Evolutionary conservation across 2,888 invertebrate species (phyloP).

Genomic region (Orthosia cruda): DNA sequence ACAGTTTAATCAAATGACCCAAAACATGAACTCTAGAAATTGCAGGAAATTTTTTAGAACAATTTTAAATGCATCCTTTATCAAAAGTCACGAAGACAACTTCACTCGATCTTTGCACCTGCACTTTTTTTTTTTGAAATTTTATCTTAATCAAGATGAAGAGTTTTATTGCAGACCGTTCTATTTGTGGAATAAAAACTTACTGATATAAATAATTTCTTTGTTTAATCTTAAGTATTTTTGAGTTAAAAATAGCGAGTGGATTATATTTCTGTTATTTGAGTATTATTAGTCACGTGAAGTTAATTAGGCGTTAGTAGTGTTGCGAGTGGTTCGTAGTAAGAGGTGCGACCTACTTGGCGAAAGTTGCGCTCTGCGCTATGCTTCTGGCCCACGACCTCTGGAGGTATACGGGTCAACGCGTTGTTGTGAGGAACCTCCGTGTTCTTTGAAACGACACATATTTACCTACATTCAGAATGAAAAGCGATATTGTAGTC

Average conservation of each 20-base stretch:
- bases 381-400: constrained; percentile 83
- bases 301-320: constrained; percentile 50
- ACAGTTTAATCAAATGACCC: constrained; percentile 36
- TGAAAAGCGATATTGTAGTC: neutral
- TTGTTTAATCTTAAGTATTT: constrained; percentile 12
- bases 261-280: constrained; percentile 11
- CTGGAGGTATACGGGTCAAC: constrained; percentile 80
- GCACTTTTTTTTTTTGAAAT: constrained; percentile 25
- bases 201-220: constrained; percentile 14
- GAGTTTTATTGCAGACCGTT: constrained; percentile 26
- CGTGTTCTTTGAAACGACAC: constrained; percentile 73
- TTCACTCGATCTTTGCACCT: constrained; percentile 12
- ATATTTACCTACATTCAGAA: constrained; percentile 56
- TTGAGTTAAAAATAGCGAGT: neutral
- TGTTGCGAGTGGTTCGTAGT: constrained; percentile 64
- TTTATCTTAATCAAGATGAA: constrained; percentile 23
- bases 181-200: constrained; percentile 37
- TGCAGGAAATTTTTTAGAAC: constrained; percentile 4
- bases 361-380: constrained; percentile 72
- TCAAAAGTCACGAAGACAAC: constrained; percentile 22
- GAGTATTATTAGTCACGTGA: constrained; percentile 22
- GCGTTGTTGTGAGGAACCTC: constrained; percentile 81
- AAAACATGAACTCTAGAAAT: constrained; percentile 30
- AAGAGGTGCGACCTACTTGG: constrained; percentile 71
- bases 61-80: constrained; percentile 25